Evolutionary conservation across 2,888 invertebrate genomes (phyloP), one percentile per base, ranked within the genome.

Genomic region (Malthinus flaveolus): DNA sequence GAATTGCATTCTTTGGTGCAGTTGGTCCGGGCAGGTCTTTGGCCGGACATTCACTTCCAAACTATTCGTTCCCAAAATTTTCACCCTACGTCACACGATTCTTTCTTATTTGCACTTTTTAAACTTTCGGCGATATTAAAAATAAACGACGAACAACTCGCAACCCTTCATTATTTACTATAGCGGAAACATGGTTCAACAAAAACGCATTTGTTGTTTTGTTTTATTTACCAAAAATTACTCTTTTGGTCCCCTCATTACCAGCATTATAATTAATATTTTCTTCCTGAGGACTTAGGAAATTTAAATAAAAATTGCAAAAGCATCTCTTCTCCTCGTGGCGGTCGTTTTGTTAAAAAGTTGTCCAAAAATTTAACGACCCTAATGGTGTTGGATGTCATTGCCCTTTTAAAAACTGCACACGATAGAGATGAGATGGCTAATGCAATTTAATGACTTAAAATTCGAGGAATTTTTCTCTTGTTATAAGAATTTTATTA

Each of bases 31-130:
- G 61, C 64, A 64, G 77, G 77, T 77, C 76, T 74, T 75, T 75
- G 76, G 65, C 76, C 77, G 76, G 77, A 70, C 76, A 73, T 77
- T 77, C 76, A 77, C 76, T 72, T 69, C 73, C 74, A 60, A 68
- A 74, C 73, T 65, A 62, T 62, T 62, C 59, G 44, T 32, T 60
- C 59, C 61, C 55, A 49, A 53, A 53, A 49, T 50, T 45, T 44
- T 50, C 49, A 60, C 63, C 63, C 61, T 54, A 63, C 65, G 65
- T 63, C 61, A 59, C 46, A 23, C 37, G 15, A n/a, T 31, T 36
- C 45, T 49, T 44, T 59, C 60, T 45, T 59, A 55, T 34, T 59
- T 48, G 31, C 32, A 46, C 48, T 34, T 35, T 32, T 36, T 11
- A 31, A 11, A 11, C 15, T 12, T 47, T 37, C 39, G 11, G 10